Conservation (phyloP, 2,888 invertebrate genomes). For the Perizoma flavofasciatum region DNA sequence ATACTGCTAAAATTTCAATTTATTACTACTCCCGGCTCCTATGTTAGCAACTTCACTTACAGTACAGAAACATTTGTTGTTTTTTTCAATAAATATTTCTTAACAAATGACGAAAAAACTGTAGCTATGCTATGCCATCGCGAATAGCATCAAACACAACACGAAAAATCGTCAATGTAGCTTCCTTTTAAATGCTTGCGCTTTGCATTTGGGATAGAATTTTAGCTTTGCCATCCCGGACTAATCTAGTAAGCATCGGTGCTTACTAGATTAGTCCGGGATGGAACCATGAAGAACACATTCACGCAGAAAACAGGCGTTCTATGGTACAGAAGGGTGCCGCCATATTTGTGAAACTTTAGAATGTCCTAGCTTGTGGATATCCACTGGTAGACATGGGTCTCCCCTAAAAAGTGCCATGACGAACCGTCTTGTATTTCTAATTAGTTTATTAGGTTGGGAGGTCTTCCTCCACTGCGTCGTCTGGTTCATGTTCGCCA, state of each 20-base stretch:
- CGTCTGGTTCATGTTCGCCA: no score
- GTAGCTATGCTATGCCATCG: neutral
- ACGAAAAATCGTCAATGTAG: neutral
- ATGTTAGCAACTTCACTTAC: no score
- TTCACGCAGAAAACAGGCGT: slow-evolving; percentile 11
- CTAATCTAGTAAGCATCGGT: slow-evolving; percentile 33
- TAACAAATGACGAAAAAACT: neutral
- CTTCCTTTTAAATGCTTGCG: slow-evolving; percentile 17
- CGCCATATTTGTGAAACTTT: neutral
- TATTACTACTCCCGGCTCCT: no score
- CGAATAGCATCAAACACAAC: neutral
- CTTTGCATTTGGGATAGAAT: slow-evolving; percentile 26
- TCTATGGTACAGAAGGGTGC: neutral
- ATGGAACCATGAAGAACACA: slow-evolving; percentile 32
- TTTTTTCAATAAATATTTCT: no score
- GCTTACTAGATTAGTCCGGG: no score
- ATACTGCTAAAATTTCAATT: no score
- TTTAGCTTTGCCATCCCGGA: slow-evolving; percentile 21
- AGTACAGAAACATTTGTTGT: no score
- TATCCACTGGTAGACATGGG: neutral
- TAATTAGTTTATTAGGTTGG: no score
- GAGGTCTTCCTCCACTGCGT: no score
- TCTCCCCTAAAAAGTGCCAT: no score
- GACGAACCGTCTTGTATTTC: no score
- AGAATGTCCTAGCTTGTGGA: no score